These are phyloP conservation scores for Apis laboriosa DNA, from an alignment of 1,140 invertebrate species.

Conservation along the genomic window DNA sequence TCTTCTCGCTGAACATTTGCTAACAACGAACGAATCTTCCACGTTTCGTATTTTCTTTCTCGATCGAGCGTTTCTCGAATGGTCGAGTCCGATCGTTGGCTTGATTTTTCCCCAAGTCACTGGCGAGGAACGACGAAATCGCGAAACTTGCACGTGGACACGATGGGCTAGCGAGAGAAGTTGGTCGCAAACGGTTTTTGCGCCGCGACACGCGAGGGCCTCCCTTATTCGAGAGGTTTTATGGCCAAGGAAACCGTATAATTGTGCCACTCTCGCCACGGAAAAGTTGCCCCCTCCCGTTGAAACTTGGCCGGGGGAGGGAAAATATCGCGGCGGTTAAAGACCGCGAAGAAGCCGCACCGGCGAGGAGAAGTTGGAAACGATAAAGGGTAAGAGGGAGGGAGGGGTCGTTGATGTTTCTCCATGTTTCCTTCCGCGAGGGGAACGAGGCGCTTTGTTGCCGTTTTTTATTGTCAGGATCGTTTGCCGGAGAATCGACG, in stretches of 20 bases:
- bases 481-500: neutral
- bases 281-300: conserved; percentile 45
- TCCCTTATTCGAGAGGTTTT: conserved; percentile 33
- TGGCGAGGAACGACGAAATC: too few species aligned
- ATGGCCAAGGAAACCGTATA: conserved; percentile 51
- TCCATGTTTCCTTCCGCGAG: neutral
- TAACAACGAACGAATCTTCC: conserved; percentile 57
- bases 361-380: neutral
- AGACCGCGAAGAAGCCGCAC: conserved; percentile 35
- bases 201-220: conserved; percentile 6
- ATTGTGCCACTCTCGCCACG: conserved; percentile 41
- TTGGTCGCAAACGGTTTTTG: conserved; percentile 49
- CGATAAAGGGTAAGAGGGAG: neutral
- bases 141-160: neutral
- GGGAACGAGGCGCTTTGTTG: neutral
- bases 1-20: conserved; percentile 60
- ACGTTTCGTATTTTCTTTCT: too few species aligned
- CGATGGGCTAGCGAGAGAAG: conserved; percentile 2
- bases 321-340: conserved; percentile 49
- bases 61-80: too few species aligned
- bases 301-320: conserved; percentile 30
- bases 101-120: too few species aligned
- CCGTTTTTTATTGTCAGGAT: conserved; percentile 5
- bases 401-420: neutral
- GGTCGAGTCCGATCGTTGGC: too few species aligned